These are phyloP conservation scores for Albula goreensis DNA, from an alignment of 2,113 vertebrate species.

Conservation along the genomic window DNA sequence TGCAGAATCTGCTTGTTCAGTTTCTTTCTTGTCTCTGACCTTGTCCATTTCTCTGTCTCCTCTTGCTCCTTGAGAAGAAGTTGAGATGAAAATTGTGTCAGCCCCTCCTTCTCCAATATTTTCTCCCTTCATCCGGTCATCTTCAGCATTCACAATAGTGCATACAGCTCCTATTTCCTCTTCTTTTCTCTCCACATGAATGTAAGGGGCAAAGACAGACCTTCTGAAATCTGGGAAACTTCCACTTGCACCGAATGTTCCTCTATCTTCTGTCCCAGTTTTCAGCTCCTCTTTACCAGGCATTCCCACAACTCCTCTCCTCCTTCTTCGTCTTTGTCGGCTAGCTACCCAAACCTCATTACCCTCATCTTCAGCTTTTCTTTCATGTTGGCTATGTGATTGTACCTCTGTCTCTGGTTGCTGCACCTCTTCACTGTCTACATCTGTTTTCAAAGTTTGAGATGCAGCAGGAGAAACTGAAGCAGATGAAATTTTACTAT, in stretches of 20 bases:
- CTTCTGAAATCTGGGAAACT: constrained; percentile 60
- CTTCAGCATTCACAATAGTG: constrained; percentile 93
- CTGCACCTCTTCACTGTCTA: constrained; percentile 66
- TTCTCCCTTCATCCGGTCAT: constrained; percentile 77
- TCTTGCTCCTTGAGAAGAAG: constrained; percentile 59
- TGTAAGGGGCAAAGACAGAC: constrained; percentile 86
- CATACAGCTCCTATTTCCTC: constrained; percentile 88
- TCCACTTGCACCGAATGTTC: constrained; percentile 34
- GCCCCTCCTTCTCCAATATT: constrained; percentile 52
- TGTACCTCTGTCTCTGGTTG: constrained; percentile 69
- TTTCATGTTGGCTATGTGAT: constrained; percentile 67
- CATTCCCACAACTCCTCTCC: constrained; percentile 48
- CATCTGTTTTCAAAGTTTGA: constrained; percentile 63
- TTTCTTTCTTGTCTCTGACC: constrained; percentile 53
- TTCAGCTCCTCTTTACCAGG: constrained; percentile 63
- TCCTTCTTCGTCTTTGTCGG: constrained; percentile 61
- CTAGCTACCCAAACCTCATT: constrained; percentile 62
- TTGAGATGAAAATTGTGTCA: constrained; percentile 58
- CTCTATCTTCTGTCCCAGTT: constrained; percentile 38
- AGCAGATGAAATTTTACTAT: constrained; percentile 51
- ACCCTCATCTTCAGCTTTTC: constrained; percentile 73
- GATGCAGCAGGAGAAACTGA: constrained; percentile 58
- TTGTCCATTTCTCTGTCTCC: constrained; percentile 64
- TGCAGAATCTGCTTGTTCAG: constrained; percentile 61
- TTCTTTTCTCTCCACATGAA: constrained; percentile 92